These are phyloP conservation scores for Antheraea mylitta DNA, from an alignment of 1,140 invertebrate species.

Conservation along the genomic window DNA sequence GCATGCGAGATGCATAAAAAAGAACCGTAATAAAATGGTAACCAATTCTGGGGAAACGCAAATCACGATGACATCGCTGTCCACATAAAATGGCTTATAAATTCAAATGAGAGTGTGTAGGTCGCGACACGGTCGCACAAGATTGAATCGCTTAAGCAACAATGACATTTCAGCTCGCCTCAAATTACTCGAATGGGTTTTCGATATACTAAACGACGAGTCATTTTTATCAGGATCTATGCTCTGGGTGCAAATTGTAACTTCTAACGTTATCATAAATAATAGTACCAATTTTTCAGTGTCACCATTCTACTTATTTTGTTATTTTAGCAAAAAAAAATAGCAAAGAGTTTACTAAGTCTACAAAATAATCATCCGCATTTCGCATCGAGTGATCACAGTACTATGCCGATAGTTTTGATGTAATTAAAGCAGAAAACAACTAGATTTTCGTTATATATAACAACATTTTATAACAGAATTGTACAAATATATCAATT, in stretches of 20 bases:
- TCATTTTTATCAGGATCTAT: constrained; percentile 50
- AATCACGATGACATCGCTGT: constrained; percentile 22
- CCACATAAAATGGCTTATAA: constrained; percentile 39
- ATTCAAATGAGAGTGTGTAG: constrained; percentile 46
- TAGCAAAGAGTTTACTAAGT: too few relatives aligned
- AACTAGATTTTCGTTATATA: too few relatives aligned
- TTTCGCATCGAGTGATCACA: too few relatives aligned
- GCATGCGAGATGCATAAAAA: not conserved
- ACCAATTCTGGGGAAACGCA: constrained; percentile 14
- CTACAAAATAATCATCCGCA: too few relatives aligned
- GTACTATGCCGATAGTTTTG: too few relatives aligned
- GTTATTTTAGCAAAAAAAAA: too few relatives aligned
- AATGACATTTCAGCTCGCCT: constrained; percentile 55
- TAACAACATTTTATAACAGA: too few relatives aligned
- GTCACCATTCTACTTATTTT: not conserved
- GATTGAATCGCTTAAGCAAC: constrained; percentile 63
- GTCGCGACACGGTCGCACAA: constrained; percentile 36
- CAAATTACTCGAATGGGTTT: constrained; percentile 67
- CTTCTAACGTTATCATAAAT: not conserved
- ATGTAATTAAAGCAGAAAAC: too few relatives aligned
- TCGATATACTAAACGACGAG: constrained; percentile 54
- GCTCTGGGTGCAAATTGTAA: constrained; percentile 29
- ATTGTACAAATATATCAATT: too few relatives aligned
- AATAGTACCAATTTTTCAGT: not conserved
- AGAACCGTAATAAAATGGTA: not conserved